Evolutionary conservation across 2,888 invertebrate genomes (phyloP), one percentile per base, ranked within the genome.

Genomic region (Mystacides longicornis): DNA sequence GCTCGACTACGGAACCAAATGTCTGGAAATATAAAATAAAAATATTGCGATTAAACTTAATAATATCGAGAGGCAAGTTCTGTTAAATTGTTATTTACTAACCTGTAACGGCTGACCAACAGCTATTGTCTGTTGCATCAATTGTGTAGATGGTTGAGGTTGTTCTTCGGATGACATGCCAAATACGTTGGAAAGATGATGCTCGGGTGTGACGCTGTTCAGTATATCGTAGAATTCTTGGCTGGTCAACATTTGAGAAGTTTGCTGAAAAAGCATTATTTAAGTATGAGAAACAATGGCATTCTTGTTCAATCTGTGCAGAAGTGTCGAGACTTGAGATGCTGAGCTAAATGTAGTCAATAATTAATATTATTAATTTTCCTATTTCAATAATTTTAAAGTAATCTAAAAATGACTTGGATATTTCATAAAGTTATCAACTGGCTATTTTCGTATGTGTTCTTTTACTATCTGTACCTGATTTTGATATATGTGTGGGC

Each of bases 141-240:
- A 55, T 33, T 65, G 61, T 55, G 67, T 62, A 60, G 59, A 57
- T 2, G 68, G 57, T 52, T 64, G 60, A 57, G 72, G 69, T 31
- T 74, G 70, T 45, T 74, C 66, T 18, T 71, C 61, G 21, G 73
- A 71, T 0, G 72, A 71, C 54, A 74, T 74, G 52, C 68, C 77
- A 67, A 67, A 80, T 64, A 64, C 77, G 63, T 63, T 77, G 64
- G 79, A 73, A 2, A 78, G 68, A 63, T 77, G 68, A 37, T 65
- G 64, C 27, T 63, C 76, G 11, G 73, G 65, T 1, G 72, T 65
- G 54, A 72, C 69, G n/a, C 74, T 71, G 57, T 70, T 68, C 5
- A 77, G 63, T 27, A 78, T 62, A 3, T 72, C 67, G 42, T 75
- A 72, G 1, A 75, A 65, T 54, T 79, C 75, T 58, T 77, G 74